phyloP scores from a whole-genome alignment of 2,888 invertebrate species.

The Xanthia togata region DNA sequence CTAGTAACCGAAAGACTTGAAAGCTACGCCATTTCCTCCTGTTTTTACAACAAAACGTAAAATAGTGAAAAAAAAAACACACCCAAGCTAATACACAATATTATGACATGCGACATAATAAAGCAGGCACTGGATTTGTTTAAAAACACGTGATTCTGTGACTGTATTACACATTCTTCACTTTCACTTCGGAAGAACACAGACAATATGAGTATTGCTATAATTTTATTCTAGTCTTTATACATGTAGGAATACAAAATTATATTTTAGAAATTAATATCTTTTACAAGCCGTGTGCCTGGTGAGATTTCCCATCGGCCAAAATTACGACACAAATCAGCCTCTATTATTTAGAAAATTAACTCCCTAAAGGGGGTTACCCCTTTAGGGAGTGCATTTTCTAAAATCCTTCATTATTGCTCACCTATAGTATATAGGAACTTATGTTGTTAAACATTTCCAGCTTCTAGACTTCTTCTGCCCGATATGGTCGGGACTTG shows the following conservation, averaged over 20 bases:
- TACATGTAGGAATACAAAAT: not conserved
- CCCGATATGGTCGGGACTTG: not conserved
- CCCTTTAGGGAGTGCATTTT: too few relatives aligned
- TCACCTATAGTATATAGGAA: too few relatives aligned
- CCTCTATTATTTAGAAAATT: too few relatives aligned
- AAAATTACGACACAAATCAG: not conserved
- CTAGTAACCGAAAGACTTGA: not conserved
- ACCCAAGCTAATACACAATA: conserved; percentile 8
- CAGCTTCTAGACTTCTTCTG: too few relatives aligned
- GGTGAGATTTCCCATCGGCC: not conserved
- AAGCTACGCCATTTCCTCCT: not conserved
- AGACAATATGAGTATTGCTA: conserved; percentile 2
- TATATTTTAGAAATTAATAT: not conserved
- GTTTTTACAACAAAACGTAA: not conserved
- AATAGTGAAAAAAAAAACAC: not conserved
- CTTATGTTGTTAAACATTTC: too few relatives aligned
- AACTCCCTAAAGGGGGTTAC: too few relatives aligned
- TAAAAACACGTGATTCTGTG: conserved; percentile 23
- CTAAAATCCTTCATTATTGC: too few relatives aligned
- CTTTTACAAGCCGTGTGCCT: not conserved
- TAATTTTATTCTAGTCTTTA: not conserved
- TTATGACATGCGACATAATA: conserved; percentile 1
- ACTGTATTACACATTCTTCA: conserved; percentile 30
- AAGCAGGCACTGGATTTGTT: conserved; percentile 21
- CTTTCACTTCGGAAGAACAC: conserved; percentile 38